phyloP scores from a whole-genome alignment of 64 coral and sea anemone genomes.

The Montipora sp. region DNA sequence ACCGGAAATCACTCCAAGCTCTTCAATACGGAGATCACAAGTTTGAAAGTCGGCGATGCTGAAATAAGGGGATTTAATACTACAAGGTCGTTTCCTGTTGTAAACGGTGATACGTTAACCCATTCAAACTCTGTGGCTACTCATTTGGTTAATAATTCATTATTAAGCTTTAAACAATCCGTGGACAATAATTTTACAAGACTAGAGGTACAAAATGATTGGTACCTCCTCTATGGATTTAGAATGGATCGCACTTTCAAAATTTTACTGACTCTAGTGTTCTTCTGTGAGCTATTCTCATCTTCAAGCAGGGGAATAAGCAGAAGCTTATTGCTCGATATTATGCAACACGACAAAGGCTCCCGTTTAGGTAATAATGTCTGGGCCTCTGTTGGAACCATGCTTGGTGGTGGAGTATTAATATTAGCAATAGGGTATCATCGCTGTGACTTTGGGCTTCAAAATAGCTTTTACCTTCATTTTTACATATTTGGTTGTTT shows the following conservation, averaged over 20 bases:
- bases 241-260: constrained; percentile 77
- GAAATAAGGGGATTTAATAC: neutral
- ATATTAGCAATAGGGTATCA: constrained; percentile 72
- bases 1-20: neutral
- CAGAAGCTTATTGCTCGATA: constrained; percentile 70
- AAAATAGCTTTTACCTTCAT: constrained; percentile 88
- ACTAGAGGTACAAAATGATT: neutral
- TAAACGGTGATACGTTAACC: neutral
- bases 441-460: constrained; percentile 69
- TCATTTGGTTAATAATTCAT: constrained; percentile 42
- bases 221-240: constrained; percentile 57
- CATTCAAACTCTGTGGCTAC: neutral
- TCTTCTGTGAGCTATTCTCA: constrained; percentile 73
- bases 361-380: constrained; percentile 6
- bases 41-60: neutral
- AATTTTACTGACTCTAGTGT: constrained; percentile 63
- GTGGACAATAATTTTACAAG: neutral
- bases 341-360: constrained; percentile 56
- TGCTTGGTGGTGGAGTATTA: constrained; percentile 65
- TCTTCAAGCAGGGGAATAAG: constrained; percentile 55
- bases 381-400: constrained; percentile 70
- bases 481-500: no score
- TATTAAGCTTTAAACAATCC: neutral
- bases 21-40: neutral
- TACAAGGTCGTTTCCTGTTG: neutral